Evolutionary conservation across 2,113 vertebrate genomes (phyloP).

Genomic region (Siphamia tubifer): DNA sequence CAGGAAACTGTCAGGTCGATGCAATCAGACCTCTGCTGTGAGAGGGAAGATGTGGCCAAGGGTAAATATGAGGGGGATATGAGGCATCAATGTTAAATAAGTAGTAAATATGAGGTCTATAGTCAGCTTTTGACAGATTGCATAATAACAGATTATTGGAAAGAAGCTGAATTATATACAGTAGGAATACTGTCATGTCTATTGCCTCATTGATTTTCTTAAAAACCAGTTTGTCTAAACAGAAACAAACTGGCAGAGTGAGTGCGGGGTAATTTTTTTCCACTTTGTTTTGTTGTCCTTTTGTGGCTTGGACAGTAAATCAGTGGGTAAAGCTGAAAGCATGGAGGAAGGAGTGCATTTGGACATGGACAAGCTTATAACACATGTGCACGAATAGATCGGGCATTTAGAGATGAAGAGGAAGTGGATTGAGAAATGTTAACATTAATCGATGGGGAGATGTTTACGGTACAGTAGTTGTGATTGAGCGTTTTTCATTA

Average conservation of each 20-base stretch:
- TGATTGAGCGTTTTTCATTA: conserved; percentile 56
- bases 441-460: conserved; percentile 22
- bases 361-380: not conserved
- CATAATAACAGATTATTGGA: too few relatives aligned
- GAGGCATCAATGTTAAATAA: not conserved
- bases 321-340: not conserved
- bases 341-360: not conserved
- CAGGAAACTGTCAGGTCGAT: conserved; percentile 12
- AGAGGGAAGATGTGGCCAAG: not conserved
- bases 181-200: too few relatives aligned
- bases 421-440: not conserved
- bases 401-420: not conserved
- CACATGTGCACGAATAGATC: conserved; percentile 3
- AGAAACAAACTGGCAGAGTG: not conserved
- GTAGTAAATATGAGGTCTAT: not conserved
- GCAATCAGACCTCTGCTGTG: not conserved
- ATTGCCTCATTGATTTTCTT: too few relatives aligned
- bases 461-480: conserved; percentile 33
- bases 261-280: not conserved
- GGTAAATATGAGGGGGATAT: not conserved
- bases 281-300: conserved; percentile 23
- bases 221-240: conserved; percentile 26
- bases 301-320: conserved; percentile 15
- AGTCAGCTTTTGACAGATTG: too few relatives aligned
- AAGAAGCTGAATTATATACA: too few relatives aligned